These are phyloP conservation scores for Cephus spinipes DNA, from an alignment of 2,888 invertebrate genomes.

Conservation along the genomic window DNA sequence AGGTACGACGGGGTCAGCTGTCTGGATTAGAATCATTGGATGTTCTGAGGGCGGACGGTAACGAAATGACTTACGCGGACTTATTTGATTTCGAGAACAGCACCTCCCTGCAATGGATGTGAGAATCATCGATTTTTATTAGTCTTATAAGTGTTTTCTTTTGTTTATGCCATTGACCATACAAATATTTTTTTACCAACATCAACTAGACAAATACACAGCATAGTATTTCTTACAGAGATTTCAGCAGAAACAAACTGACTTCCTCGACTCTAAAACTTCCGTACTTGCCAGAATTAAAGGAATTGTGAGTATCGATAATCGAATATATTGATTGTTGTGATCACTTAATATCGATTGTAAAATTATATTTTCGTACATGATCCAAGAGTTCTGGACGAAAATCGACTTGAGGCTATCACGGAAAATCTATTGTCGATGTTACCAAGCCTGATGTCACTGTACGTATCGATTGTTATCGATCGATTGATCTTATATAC, in stretches of 20 bases:
- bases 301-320: conserved; percentile 67
- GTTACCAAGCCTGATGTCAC: conserved; percentile 65
- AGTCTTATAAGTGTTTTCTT: background rate
- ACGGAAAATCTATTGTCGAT: conserved; percentile 65
- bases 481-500: background rate
- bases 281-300: conserved; percentile 66
- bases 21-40: conserved; percentile 64
- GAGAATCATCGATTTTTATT: conserved; percentile 28
- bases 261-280: conserved; percentile 66
- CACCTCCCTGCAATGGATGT: conserved; percentile 65
- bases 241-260: conserved; percentile 68
- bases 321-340: background rate
- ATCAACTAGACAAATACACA: background rate
- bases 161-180: background rate
- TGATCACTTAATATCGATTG: conserved; percentile 11
- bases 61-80: conserved; percentile 65
- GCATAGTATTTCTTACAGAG: conserved; percentile 36
- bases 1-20: conserved; percentile 64
- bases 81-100: conserved; percentile 65
- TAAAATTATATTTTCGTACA: background rate
- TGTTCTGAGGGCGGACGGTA: conserved; percentile 68
- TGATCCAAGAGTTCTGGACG: conserved; percentile 64
- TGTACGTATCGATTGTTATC: conserved; percentile 64
- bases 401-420: conserved; percentile 67
- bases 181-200: conserved; percentile 22